Evolutionary conservation across 1,140 invertebrate genomes (phyloP), one percentile per base, ranked within the genome.

Genomic region (Mesaphorura yosii): DNA sequence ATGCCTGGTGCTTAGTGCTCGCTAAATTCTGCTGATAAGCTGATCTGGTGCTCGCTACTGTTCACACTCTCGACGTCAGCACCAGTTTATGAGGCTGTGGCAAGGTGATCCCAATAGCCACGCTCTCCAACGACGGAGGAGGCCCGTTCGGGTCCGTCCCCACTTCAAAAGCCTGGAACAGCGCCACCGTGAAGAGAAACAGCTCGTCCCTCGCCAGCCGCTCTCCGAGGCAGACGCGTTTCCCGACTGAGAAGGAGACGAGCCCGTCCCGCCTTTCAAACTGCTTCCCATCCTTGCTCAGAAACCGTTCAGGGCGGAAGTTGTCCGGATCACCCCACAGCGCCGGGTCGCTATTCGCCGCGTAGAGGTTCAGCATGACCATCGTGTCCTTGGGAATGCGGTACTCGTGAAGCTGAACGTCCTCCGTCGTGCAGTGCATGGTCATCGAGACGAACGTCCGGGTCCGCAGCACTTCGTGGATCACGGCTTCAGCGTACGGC

Each of bases 321-420:
- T 12, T 31, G 37, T 55, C 27, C 5, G 53, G 53, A 17, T 50
- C 37, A 26, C 25, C 46, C 34, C 37, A 55, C 23, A 41, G 23
- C 15, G 48, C 19, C 5, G 29, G 12, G 20, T 50, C 31, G 15
- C 31, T 25, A 44, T 55, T 46, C 19, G 34, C 25, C 6, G 12
- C 39, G 26, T 55, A 55, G 4, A 31, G n/a, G 38, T 55, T 55
- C 6, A 66, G 65, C 0, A 72, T 51, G 14, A 73, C 59, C 2
- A 66, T 59, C 12, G 69, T 58, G 29, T 65, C 67, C 48, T 65
- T 64, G 5, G 71, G 71, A 29, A 72, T 66, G 2, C 47, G 26
- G 50, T 65, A 69, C 2, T 67, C 66, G 6, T 55, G 38, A n/a
- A 69, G 44, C 19, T 54, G 52, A 6, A 64, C 55, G 41, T 67